Evolutionary conservation across 2,888 invertebrate genomes (phyloP), one percentile per base, ranked within the genome.

Genomic region (Noctua janthe): DNA sequence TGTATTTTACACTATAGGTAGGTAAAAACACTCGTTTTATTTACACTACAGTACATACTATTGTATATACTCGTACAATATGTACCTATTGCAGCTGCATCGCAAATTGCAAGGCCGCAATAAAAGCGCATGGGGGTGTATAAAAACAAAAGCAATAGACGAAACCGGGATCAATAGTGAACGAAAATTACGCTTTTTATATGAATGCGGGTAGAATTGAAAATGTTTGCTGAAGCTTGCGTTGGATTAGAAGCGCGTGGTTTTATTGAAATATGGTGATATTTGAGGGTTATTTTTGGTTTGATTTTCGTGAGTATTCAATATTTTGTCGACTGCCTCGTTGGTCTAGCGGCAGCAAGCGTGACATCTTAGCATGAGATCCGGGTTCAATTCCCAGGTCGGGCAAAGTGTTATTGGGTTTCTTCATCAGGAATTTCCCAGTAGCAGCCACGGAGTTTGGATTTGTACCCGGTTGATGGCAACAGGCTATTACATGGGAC

Each of bases 41-140:
- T 90, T 90, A 85, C 87, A 86, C 74, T 75, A 8, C 87, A 85
- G 76, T 78, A 20, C 17, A 23, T 47, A 62, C 56, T 56, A 74
- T 75, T 78, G 80, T 59, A 59, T 59, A n/a, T 59, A 59, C 59
- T 15, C 13, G 29, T 59, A 13, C 59, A 59, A 59, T 59, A 59
- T 29, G 59, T 29, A 59, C 59, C 59, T 64, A 74, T 75, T 78
- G 80, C 90, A 84, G 83, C 76, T 87, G 75, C 74, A 83, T 81
- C 51, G 84, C 23, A 66, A 87, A 83, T 83, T 81, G 81, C 74
- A 71, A 75, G 66, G 74, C 81, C 62, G 84, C 82, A 87, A 89
- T 90, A 91, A 91, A 89, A 91, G 85, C 79, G 87, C 78, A 89
- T 88, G 84, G 86, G 88, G 87, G 85, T 87, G 82, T 83, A 82